Evolutionary conservation across 2,113 vertebrate species (phyloP).

Genomic region (Trematomus loennbergii): DNA sequence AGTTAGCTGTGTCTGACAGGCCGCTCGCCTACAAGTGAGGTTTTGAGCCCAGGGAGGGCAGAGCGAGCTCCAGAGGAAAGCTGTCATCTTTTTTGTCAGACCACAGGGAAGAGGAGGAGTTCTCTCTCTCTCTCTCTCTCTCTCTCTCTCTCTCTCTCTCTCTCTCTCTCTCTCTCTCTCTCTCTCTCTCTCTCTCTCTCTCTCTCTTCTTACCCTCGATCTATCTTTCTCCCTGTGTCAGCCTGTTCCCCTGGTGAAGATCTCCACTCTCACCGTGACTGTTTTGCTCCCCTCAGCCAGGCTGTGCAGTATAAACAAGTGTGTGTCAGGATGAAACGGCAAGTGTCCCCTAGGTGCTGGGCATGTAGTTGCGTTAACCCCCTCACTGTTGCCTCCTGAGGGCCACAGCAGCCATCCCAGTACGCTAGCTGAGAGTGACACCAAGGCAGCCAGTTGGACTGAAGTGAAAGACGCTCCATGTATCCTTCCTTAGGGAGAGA

Average conservation of each 20-base stretch:
- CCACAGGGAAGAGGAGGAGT: conserved; percentile 70
- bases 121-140: conserved; percentile 40
- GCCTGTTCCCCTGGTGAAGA: conserved; percentile 80
- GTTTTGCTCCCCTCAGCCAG: conserved; percentile 67
- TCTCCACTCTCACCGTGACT: conserved; percentile 71
- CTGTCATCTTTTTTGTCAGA: conserved; percentile 79
- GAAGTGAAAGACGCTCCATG: conserved; percentile 67
- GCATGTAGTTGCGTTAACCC: conserved; percentile 47
- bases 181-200: conserved; percentile 56
- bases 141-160: conserved; percentile 42
- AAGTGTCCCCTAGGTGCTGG: conserved; percentile 59
- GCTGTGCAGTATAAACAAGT: conserved; percentile 75
- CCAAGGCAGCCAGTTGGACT: conserved; percentile 57
- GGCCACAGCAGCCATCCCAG: conserved; percentile 61
- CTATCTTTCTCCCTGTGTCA: too few relatives aligned
- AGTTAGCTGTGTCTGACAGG: conserved; percentile 81
- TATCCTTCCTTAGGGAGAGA: conserved; percentile 73
- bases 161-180: conserved; percentile 55
- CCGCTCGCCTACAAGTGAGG: conserved; percentile 75
- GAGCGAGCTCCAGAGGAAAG: conserved; percentile 79
- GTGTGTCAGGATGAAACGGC: conserved; percentile 70
- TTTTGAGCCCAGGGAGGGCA: conserved; percentile 67
- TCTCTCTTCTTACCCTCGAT: too few relatives aligned
- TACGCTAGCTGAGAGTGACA: conserved; percentile 66
- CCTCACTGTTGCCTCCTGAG: conserved; percentile 64